Evolutionary conservation across 1,140 invertebrate genomes (phyloP).

Genomic region (Parapsyche elsis): DNA sequence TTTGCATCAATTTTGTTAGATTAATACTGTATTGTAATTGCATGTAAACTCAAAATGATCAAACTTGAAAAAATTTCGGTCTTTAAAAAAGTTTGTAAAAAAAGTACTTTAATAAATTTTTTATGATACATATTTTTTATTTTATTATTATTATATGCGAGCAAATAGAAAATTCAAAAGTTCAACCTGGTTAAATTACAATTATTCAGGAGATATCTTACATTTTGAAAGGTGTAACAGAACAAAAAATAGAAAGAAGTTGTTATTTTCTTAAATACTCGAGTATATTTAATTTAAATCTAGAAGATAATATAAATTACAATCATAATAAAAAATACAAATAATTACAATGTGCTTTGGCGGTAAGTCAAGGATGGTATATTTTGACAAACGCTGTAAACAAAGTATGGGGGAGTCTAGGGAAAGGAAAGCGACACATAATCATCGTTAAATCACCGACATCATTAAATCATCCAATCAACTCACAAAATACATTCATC

Average conservation of each 20-base stretch:
- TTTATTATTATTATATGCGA: too few relatives aligned
- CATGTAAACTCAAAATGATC: too few relatives aligned
- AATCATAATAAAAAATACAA: conserved; percentile 39
- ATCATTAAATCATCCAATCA: background rate
- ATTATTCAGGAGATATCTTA: too few relatives aligned
- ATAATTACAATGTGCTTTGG: conserved; percentile 37
- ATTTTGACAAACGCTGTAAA: conserved; percentile 29
- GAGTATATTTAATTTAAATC: conserved; percentile 39
- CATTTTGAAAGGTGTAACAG: too few relatives aligned
- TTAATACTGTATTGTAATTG: too few relatives aligned
- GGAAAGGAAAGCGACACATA: conserved; percentile 15
- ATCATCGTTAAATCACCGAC: background rate
- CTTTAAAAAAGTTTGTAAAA: background rate
- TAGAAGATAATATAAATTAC: conserved; percentile 45
- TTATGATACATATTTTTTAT: too few relatives aligned
- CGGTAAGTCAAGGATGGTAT: conserved; percentile 19
- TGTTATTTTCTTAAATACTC: conserved; percentile 3
- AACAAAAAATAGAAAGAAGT: background rate
- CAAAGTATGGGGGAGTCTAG: conserved; percentile 3
- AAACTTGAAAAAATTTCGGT: background rate
- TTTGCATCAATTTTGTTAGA: too few relatives aligned
- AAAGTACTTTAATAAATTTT: too few relatives aligned
- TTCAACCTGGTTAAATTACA: too few relatives aligned
- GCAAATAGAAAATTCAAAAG: too few relatives aligned
- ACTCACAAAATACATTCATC: conserved; percentile 6